These are phyloP conservation scores for Mixornis gularis DNA, from an alignment of 2,113 vertebrate species.

Conservation along the genomic window DNA sequence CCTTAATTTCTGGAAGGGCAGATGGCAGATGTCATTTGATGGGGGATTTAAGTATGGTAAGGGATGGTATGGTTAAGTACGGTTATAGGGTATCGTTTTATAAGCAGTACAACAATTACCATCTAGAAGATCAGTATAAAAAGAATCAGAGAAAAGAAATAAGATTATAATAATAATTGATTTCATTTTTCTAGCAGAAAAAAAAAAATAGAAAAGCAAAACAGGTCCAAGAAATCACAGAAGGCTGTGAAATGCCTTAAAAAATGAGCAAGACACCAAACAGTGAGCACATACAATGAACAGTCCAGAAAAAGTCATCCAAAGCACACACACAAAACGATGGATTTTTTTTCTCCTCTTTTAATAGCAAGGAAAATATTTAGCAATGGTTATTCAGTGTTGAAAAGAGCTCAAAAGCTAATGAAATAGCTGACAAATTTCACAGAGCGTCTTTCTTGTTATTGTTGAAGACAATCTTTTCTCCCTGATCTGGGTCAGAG, in stretches of 20 bases:
- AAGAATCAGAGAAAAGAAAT: neutral
- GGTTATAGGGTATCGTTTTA: neutral
- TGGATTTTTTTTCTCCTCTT: neutral
- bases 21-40: neutral
- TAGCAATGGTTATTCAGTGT: neutral
- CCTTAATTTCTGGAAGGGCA: neutral
- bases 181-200: neutral
- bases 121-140: neutral
- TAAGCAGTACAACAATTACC: neutral
- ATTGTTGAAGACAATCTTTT: neutral
- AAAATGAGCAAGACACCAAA: neutral
- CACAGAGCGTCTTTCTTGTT: neutral
- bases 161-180: fast-evolving
- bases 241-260: neutral
- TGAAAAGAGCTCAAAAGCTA: neutral
- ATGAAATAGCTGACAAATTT: neutral
- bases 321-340: neutral
- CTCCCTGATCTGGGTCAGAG: neutral
- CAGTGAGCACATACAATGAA: fast-evolving
- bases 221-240: neutral
- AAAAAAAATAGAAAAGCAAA: neutral
- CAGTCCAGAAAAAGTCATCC: neutral
- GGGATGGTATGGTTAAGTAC: neutral
- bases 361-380: neutral
- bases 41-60: neutral